Base-by-base conservation (phyloP, 1,140 invertebrate species). In the Lucilia sericata region DNA sequence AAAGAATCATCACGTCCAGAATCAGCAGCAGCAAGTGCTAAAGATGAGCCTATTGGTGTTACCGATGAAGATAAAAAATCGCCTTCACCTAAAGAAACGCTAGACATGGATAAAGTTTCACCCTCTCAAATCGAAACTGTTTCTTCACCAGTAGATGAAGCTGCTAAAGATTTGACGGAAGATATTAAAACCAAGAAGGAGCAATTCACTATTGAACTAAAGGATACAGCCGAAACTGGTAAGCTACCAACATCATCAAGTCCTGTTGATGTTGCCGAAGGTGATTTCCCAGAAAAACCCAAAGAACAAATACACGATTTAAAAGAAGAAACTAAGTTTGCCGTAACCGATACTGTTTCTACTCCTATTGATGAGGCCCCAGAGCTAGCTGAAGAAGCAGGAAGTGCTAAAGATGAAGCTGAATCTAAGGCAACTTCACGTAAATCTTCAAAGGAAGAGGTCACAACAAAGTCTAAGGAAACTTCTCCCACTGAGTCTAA, bases 191-290 rank as follows among this genome's bases (percentile, higher is more conserved):
- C 49, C 3, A 82, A 84, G 21, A 80, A 84, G 30, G 36, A 82
- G 14, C 78, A 84, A 21, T 47, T 84, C 10, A 34, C 76, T 19
- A 42, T 83, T 2, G 47, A 74, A 19, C 75, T 80, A 9, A 51
- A 75, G 60, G 51, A 84, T 36, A 74, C 83, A 30, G 2, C 82
- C 2, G 85, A 88, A 70, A 2, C 49, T 0, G 87, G 85, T n/a
- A 82, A 83, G n/a, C 85, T 89, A 0, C 88, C 86, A 5, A 90
- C 89, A 2, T 82, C 86, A 1, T 90, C 89, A 7, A 90, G 88
- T 80, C 89, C 89, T 3, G 86, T 90, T 0, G 89, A 90, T 65
- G 88, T 90, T 19, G 89, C 88, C 1, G 87, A 88, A 19, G 89
- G 89, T n/a, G 86, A 89, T 19, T 90, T 89, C 10, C 19, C 60